Evolutionary conservation across 2,888 invertebrate genomes (phyloP), one percentile per base, ranked within the genome.

Genomic region (Fabriciana adippe): DNA sequence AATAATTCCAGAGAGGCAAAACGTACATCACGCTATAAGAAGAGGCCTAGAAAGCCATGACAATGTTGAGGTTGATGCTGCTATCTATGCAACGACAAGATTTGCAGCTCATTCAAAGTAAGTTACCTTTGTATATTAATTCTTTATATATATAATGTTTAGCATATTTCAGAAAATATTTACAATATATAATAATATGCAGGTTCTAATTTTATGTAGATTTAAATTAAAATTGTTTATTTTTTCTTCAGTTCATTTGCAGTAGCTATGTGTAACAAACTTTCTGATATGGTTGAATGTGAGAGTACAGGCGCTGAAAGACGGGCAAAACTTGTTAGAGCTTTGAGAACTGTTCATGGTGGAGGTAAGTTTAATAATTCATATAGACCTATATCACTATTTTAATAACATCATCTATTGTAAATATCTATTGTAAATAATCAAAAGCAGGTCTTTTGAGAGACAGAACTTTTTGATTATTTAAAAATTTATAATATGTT

Each of bases 91-190:
- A 45, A 97, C 99, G 56, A 96, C 96, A 66, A 96, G 97, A 90
- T 99, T 99, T 94, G 98, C 99, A 35, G 97, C 97, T 16, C 97
- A 98, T 84, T 99, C 99, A 0, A 97, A 97, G 96, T 96, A 92
- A 88, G 92, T 26, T 35, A 53, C 35, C 35, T 35, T 35, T 35
- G 35, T 35, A 6, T 35, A 8, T 35, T 6, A 6, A 6, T 6
- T 35, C 6, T 6, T 35, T 35, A 35, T 35, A 35, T 35, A 35
- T 8, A 35, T 6, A 6, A 35, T 6, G 35, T 11, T 0, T 26
- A 41, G 11, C 11, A 41, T 41, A 41, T 41, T 11, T 41, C 3
- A 51, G 3, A 15, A 16, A 51, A 16, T 51, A 51, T 50, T 50
- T n/a, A 16, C 6, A 50, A 16, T 48, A 35, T 31, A 31, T n/a